phyloP scores from a whole-genome alignment of 2,113 vertebrate species.

The Rhinoderma darwinii region DNA sequence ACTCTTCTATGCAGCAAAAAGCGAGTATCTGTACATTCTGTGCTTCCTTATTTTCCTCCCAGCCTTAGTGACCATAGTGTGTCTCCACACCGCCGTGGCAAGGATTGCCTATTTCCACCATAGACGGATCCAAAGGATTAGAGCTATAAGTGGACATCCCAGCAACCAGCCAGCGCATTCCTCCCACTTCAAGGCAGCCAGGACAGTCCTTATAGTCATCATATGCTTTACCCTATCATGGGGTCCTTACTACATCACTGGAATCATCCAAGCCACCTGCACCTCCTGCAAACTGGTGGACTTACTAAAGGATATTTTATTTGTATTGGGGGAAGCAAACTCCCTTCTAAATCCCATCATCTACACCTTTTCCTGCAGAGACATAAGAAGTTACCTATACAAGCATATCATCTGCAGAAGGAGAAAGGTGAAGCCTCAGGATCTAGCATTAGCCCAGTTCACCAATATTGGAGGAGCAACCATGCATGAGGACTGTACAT shows the following conservation, averaged over 20 bases:
- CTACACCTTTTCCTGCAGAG: constrained; percentile 58
- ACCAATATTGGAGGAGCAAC: background rate
- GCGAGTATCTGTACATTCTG: constrained; percentile 62
- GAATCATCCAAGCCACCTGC: constrained; percentile 61
- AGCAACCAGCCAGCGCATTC: constrained; percentile 22
- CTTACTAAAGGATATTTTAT: constrained; percentile 54
- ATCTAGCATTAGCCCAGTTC: constrained; percentile 28
- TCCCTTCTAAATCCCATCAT: constrained; percentile 62
- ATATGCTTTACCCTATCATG: constrained; percentile 61
- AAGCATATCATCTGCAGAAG: constrained; percentile 51
- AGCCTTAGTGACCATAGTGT: constrained; percentile 56
- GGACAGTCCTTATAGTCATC: constrained; percentile 59
- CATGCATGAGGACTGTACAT: background rate
- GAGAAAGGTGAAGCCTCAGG: constrained; percentile 54
- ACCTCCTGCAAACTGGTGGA: constrained; percentile 54
- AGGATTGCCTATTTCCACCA: constrained; percentile 61
- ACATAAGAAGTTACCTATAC: constrained; percentile 58
- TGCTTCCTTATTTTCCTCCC: constrained; percentile 62
- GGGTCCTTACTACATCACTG: constrained; percentile 62
- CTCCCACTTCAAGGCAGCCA: constrained; percentile 60
- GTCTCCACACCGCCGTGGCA: constrained; percentile 58
- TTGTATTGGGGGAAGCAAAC: constrained; percentile 62
- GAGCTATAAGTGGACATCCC: background rate
- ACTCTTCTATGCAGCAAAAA: constrained; percentile 59
- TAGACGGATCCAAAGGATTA: constrained; percentile 1